A percentile compares a stretch with the other conserved stretches of the same genome.
phyloP scores from a whole-genome alignment of 2,797 vertebrate genomes.

The Lepus oiostolus region DNA sequence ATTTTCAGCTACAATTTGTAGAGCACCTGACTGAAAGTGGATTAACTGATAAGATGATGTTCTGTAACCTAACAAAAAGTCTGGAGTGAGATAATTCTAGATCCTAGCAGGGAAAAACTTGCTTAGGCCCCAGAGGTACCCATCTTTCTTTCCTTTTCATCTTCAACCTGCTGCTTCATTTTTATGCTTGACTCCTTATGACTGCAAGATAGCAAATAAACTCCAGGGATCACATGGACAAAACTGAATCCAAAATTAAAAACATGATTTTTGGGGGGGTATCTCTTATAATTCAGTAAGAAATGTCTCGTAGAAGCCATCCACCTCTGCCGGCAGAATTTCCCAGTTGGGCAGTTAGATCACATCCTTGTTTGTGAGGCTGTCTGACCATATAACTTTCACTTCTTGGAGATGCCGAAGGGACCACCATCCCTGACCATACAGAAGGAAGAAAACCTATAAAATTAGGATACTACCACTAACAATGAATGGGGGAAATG shows the following conservation, averaged over 20 bases:
- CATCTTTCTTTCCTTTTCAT: background rate
- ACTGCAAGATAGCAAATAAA: background rate
- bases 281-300: background rate
- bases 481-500: background rate
- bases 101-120: background rate
- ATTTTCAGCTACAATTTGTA: constrained; percentile 31
- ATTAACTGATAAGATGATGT: constrained; percentile 8
- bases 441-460: background rate
- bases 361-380: background rate
- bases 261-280: background rate
- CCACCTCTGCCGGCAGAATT: background rate
- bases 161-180: background rate
- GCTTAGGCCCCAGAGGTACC: background rate
- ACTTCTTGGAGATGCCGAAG: background rate
- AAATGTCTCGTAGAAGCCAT: constrained; percentile 27
- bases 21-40: constrained; percentile 10
- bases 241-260: constrained; percentile 21
- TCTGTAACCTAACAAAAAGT: constrained; percentile 17
- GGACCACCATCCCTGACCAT: background rate
- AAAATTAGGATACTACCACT: background rate
- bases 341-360: background rate
- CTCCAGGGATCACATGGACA: background rate
- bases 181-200: background rate
- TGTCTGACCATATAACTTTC: background rate
- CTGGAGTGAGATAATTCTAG: constrained; percentile 4